Base-by-base conservation (phyloP, 2,888 invertebrate genomes). In the Ptychoptera albimana region DNA sequence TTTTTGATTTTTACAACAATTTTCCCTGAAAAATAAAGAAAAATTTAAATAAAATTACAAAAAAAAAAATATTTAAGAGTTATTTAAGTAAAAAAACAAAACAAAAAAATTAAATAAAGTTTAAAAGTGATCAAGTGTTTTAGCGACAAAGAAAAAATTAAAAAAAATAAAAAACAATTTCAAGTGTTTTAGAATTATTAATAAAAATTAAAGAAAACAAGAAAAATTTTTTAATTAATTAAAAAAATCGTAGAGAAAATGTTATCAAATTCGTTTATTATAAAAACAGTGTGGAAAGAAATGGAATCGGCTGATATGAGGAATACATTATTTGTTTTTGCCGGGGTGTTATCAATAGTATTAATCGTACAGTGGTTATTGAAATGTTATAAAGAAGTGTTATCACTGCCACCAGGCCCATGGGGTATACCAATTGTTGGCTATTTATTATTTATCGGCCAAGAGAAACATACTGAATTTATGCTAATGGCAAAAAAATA, bases 371-470 rank as follows among this genome's bases (percentile, higher is more conserved):
- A 64, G 50, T 61, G 61, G 61, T 54, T 63, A 44, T 40, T 63
- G 31, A 56, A 60, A 45, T 44, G 59, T 52, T 57, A 60, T 57
- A 49, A 58, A 50, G 53, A 65, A 49, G 48, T 60, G n/a, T 55
- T 57, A 39, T 57, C 70, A 51, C 66, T 88, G 52, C 91, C 91
- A 1, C 91, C 91, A 1, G 91, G 91, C 3, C 91, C 91, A 3
- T 83, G 83, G 82, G 87, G 89, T 2, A 68, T 85, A 5, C 91
- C 91, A 14, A 69, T 89, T 43, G 71, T 88, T 45, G 91, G 92
- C 48, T 87, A 82, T 58, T 67, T 91, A 50, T 82, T 83, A 3
- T 87, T 83, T 63, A 72, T 92, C 56, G 82, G 80, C 52, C 74
- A 73, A 54, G 68, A 73, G 50, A 75, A 82, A 41, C 88, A 91